These are phyloP conservation scores for Anableps anableps DNA, from an alignment of 2,797 vertebrate species.

Conservation along the genomic window DNA sequence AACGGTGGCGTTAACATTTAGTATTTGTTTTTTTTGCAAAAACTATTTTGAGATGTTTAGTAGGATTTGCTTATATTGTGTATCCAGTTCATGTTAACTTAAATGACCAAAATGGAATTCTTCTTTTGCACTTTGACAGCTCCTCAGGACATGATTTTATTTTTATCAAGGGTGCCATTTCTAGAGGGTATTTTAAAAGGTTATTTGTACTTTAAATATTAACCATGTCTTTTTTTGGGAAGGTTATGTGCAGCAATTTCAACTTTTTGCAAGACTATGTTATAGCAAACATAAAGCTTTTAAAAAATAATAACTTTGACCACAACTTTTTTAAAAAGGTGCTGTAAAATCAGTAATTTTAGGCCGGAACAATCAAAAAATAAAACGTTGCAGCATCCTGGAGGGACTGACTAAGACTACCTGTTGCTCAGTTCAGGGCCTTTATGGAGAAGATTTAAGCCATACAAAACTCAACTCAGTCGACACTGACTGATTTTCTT, in stretches of 20 bases:
- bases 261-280: neutral
- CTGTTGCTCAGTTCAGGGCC: neutral
- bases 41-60: neutral
- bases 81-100: neutral
- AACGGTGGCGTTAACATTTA: neutral
- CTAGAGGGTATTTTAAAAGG: neutral
- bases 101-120: neutral
- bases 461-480: neutral
- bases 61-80: neutral
- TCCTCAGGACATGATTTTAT: neutral
- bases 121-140: neutral
- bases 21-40: too few species aligned
- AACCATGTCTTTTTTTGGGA: neutral
- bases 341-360: neutral
- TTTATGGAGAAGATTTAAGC: neutral
- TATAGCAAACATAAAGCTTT: neutral
- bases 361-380: neutral
- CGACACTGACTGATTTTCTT: neutral
- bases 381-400: neutral
- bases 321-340: too few species aligned
- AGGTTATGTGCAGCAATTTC: neutral
- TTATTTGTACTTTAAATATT: neutral
- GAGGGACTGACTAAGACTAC: neutral
- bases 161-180: neutral
- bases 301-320: neutral